Evolutionary conservation across 1,140 invertebrate species (phyloP), one percentile per base, ranked within the genome.

Genomic region (Melanaphis sacchari): DNA sequence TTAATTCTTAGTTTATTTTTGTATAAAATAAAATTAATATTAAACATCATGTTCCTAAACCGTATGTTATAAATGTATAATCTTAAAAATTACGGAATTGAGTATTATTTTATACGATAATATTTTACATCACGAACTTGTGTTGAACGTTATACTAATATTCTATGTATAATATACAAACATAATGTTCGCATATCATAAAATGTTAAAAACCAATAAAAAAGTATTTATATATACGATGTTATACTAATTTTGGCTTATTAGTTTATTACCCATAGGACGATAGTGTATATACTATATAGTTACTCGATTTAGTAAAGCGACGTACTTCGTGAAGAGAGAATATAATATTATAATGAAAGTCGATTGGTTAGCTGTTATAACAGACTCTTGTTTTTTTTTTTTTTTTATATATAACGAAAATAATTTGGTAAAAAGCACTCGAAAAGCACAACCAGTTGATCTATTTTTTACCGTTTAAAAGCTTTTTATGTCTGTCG

Each of bases 401-500:
- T 88, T n/a, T n/a, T n/a, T n/a, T n/a, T n/a, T n/a, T n/a, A n/a
- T n/a, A 22, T 9, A 49, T 26, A 89, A 38, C 24, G n/a, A 89
- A n/a, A 52, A 38, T n/a, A 76, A 91, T 76, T 18, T 41, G 26
- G 38, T 76, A 81, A 41, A n/a, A 76, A 76, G 9, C 90, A 91
- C 90, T 91, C 90, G 90, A 76, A 66, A 76, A 91, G 41, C 31
- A 46, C 59, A 91, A 76, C 41, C 66, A 66, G 90, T 89, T 76
- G 52, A 40, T 76, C 90, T 91, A 91, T 91, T 91, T 91, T 91
- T 91, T 76, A 76, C 90, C 59, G 8, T 91, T 91, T 81, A 91
- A 91, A 76, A 76, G 90, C 40, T 91, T 91, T 91, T 91, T 54
- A 52, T 21, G 11, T 31, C 88, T 54, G 22, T 38, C 31, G 88